A percentile compares a stretch with the other conserved stretches of the same genome.
phyloP scores from a whole-genome alignment of 2,888 invertebrate genomes.

The Oscheius myriophilus region DNA sequence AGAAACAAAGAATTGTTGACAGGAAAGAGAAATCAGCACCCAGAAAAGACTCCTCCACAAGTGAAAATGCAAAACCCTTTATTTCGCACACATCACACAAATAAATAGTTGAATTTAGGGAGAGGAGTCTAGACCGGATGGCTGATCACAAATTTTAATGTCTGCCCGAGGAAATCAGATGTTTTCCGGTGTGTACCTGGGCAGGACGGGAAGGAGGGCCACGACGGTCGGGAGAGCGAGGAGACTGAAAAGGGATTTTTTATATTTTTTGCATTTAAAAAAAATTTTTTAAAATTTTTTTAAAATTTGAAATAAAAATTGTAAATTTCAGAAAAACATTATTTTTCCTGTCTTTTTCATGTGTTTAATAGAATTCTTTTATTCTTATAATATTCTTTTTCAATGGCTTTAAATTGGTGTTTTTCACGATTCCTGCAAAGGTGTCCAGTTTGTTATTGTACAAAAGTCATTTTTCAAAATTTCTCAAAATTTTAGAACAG shows the following conservation, averaged over 20 bases:
- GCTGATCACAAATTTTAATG: constrained; percentile 2
- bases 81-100: constrained; percentile 22
- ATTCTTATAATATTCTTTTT: too few species aligned
- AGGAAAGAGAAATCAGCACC: constrained; percentile 8
- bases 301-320: too few species aligned
- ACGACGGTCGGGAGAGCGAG: constrained; percentile 18
- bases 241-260: not conserved
- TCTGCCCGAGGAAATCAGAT: constrained; percentile 21
- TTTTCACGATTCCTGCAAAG: too few species aligned
- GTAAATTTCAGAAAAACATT: too few species aligned
- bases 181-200: constrained; percentile 25
- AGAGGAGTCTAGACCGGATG: constrained; percentile 16
- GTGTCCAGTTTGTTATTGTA: too few species aligned
- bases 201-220: constrained; percentile 10
- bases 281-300: too few species aligned
- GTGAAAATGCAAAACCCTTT: constrained; percentile 13
- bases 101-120: not conserved
- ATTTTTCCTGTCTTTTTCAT: too few species aligned
- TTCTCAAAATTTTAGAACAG: too few species aligned
- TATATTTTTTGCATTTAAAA: not conserved
- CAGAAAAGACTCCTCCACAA: constrained; percentile 15
- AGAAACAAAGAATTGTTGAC: not conserved
- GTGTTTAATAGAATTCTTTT: too few species aligned
- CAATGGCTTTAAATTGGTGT: too few species aligned
- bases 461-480: too few species aligned